phyloP scores from a whole-genome alignment of 2,797 vertebrate genomes.

The Melanogrammus aeglefinus region DNA sequence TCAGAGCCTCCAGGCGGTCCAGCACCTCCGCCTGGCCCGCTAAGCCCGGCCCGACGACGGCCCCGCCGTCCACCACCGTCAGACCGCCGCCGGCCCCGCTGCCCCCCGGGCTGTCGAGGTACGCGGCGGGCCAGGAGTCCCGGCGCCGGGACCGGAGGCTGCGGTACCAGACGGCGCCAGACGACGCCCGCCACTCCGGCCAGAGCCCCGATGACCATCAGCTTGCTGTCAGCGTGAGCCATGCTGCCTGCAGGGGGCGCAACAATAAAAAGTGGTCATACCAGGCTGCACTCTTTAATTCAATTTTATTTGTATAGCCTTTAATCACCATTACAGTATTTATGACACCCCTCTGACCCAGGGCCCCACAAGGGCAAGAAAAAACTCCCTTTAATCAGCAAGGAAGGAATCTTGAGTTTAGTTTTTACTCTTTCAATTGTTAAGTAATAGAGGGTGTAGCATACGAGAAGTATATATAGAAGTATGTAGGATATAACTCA shows the following conservation, averaged over 20 bases:
- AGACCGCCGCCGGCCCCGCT: constrained; percentile 32
- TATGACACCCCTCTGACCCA: no score
- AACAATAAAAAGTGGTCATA: not conserved
- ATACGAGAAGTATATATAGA: not conserved
- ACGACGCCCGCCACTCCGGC: constrained; percentile 86
- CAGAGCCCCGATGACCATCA: constrained; percentile 81
- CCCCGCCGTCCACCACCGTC: constrained; percentile 35
- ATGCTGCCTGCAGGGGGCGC: constrained; percentile 67
- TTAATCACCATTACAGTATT: no score
- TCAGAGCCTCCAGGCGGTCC: constrained; percentile 83
- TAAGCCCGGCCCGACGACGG: constrained; percentile 45
- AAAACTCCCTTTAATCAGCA: no score
- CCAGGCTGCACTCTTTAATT: not conserved
- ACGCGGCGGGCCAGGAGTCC: constrained; percentile 21
- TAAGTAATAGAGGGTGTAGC: not conserved
- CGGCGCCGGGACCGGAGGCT: constrained; percentile 45
- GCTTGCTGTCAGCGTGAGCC: constrained; percentile 80
- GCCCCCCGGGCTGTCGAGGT: constrained; percentile 34
- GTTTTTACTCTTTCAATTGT: not conserved
- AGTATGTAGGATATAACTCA: no score
- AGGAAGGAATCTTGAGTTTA: no score
- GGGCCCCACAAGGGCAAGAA: no score
- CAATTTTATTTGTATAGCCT: no score
- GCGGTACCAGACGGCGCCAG: constrained; percentile 78
- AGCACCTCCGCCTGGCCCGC: constrained; percentile 82